Evolutionary conservation across 2,888 invertebrate genomes (phyloP).

Genomic region (Drosophila neotestacea): DNA sequence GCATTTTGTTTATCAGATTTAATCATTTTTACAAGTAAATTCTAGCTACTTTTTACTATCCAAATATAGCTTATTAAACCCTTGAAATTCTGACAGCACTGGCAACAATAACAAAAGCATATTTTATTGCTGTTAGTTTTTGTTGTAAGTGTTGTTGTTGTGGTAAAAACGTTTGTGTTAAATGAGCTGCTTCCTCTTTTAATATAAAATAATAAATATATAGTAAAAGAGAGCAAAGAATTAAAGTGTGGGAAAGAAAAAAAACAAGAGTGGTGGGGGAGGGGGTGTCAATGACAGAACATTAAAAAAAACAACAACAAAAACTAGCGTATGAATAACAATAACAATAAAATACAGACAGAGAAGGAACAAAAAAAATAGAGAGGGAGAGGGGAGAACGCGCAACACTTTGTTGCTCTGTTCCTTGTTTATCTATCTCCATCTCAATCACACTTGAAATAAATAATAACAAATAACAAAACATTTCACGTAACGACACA

Average conservation of each 20-base stretch:
- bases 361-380: constrained; percentile 1
- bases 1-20: too few species aligned
- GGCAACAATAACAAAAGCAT: constrained; percentile 20
- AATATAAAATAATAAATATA: constrained; percentile 55
- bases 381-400: constrained; percentile 3
- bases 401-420: constrained; percentile 31
- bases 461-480: constrained; percentile 58
- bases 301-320: constrained; percentile 8
- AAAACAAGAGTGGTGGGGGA: not conserved
- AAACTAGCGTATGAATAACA: constrained; percentile 24
- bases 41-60: too few species aligned
- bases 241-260: constrained; percentile 16
- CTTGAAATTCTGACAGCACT: too few species aligned
- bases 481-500: constrained; percentile 68
- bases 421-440: constrained; percentile 49
- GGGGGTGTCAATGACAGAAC: constrained; percentile 29
- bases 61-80: too few species aligned
- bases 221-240: constrained; percentile 7
- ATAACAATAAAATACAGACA: constrained; percentile 19
- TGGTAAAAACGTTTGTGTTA: constrained; percentile 49
- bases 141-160: constrained; percentile 6
- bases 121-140: not conserved
- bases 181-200: constrained; percentile 72
- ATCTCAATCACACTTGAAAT: constrained; percentile 45
- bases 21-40: too few species aligned